Conservation (phyloP, 2,888 invertebrate genomes). For the Tubulanus polymorphus region DNA sequence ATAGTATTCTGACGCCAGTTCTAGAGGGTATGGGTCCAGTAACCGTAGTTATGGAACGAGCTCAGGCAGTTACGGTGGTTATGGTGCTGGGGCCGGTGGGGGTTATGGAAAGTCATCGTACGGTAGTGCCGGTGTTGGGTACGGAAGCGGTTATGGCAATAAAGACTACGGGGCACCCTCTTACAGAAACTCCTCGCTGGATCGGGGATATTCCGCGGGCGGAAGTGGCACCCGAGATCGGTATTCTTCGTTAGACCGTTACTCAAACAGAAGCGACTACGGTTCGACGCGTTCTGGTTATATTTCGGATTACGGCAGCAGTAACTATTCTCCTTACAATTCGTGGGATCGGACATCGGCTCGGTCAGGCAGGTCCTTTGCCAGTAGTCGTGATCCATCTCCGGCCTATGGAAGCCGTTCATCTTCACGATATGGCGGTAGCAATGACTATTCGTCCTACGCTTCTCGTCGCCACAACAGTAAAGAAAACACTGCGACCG, state of each 20-base stretch:
- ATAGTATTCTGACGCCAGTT: too few relatives aligned
- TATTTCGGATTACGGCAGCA: conserved; percentile 42
- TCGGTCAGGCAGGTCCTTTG: conserved; percentile 29
- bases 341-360: conserved; percentile 39
- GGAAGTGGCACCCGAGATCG: conserved; percentile 9
- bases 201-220: conserved; percentile 1
- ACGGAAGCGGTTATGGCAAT: too few relatives aligned
- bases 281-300: conserved; percentile 33
- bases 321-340: conserved; percentile 32
- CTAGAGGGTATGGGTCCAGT: too few relatives aligned
- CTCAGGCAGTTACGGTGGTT: too few relatives aligned
- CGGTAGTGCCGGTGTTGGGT: too few relatives aligned
- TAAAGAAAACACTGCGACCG: conserved; percentile 29
- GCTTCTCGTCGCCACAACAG: conserved; percentile 33
- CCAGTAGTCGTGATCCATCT: conserved; percentile 34
- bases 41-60: too few relatives aligned
- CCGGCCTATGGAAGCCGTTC: conserved; percentile 30
- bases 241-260: conserved; percentile 29
- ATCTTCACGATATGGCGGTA: conserved; percentile 35
- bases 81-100: too few relatives aligned
- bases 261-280: conserved; percentile 11
- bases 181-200: too few relatives aligned
- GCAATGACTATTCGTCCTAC: conserved; percentile 36
- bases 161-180: too few relatives aligned
- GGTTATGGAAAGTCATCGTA: too few relatives aligned